Evolutionary conservation across 2,113 vertebrate species (phyloP).

Genomic region (Mesocricetus auratus): DNA sequence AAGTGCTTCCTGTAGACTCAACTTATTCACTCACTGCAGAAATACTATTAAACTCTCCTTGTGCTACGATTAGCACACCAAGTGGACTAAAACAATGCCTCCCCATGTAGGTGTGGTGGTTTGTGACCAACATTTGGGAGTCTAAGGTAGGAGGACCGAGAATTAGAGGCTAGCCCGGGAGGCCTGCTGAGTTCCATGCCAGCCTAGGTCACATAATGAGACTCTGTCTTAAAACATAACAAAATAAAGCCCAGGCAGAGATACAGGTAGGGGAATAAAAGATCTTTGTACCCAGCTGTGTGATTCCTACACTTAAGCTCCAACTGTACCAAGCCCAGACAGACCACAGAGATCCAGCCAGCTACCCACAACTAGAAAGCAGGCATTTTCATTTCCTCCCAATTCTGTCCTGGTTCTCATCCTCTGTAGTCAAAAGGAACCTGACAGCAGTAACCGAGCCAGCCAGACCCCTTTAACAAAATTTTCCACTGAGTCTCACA

Average conservation of each 20-base stretch:
- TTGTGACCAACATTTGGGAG: neutral
- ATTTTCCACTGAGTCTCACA: conserved; percentile 62
- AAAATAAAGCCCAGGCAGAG: conserved; percentile 24
- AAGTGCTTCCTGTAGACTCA: neutral
- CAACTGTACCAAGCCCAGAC: neutral
- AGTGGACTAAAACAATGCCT: neutral
- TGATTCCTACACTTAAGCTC: neutral
- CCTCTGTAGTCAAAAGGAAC: conserved; percentile 50
- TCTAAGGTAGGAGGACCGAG: neutral
- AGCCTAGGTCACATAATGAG: neutral
- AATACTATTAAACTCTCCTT: neutral
- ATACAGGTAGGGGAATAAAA: conserved; percentile 37
- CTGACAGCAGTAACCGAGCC: neutral
- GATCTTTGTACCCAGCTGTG: conserved; percentile 5
- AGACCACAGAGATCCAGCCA: neutral
- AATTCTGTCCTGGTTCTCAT: conserved; percentile 33
- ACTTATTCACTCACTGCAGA: conserved; percentile 30
- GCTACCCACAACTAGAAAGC: neutral
- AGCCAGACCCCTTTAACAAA: conserved; percentile 27
- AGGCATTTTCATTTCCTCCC: conserved; percentile 33
- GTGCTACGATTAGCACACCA: conserved; percentile 27
- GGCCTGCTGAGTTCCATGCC: neutral
- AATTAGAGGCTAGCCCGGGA: neutral
- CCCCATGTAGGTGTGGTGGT: neutral
- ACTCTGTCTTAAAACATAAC: neutral